Base-by-base conservation (phyloP, 2,888 invertebrate genomes). In the Amblyjoppa fuscipennis region DNA sequence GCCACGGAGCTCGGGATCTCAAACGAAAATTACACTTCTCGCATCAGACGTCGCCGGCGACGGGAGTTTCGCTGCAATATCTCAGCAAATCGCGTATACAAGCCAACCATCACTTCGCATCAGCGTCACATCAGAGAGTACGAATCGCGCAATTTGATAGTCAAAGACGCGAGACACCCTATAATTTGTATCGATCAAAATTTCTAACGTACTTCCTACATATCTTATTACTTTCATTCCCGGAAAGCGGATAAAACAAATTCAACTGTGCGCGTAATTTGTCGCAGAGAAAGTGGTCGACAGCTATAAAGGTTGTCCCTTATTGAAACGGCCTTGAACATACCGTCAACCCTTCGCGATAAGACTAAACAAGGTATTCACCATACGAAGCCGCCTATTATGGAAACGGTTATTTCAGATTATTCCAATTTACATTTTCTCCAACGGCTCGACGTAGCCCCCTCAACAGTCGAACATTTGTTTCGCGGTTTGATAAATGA, bases 21-120 rank as follows among this genome's bases (percentile, higher is more conserved):
- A 64, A 86, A 86, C 74, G 85, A 70, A 79, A 86, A 86, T 86
- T 83, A 78, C 80, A 74, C 76, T 81, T 78, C 49, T 45, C 81
- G 83, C 83, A 38, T 66, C 73, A 69, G 34, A 74, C 83, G 53
- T 71, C 73, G 6, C 31, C 78, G 61, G n/a, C 28, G 51, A 25
- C 51, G 34, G 49, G 45, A 34, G 20, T 49, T 78, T 49, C 59
- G 31, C 69, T 75, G 34, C 56, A 25, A 25, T 49, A 66, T 78
- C 69, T 69, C 69, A 53, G 66, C 28, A 66, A 9, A n/a, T 81
- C 25, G 16, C 34, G 38, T 71, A 20, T n/a, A 71, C 38, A 49
- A 49, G 56, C 34, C 34, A 13, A 20, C 28, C 34, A n/a, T 53
- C 66, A 31, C 51, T 73, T 80, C 76, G 49, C 69, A 56, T 45